Evolutionary conservation across 92 coral and sea anemone species (phyloP), one percentile per base, ranked within the genome.

Genomic region (Porites divaricata): DNA sequence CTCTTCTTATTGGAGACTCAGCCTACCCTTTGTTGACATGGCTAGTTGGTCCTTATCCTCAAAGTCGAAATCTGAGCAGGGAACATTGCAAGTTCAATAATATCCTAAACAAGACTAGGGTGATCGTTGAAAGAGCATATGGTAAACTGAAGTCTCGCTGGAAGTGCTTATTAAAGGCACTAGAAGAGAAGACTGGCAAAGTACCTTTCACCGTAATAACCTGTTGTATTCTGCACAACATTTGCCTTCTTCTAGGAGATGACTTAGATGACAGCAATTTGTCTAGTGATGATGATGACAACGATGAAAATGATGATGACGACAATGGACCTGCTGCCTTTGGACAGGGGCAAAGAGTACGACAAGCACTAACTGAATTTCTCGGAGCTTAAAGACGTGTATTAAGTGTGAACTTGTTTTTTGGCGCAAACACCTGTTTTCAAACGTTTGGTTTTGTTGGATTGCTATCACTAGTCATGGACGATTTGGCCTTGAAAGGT

Each of bases 21-120:
- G 87, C 87, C 51, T 83, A 83, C 78, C 80, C 80, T 49, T 53
- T 73, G 24, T 45, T 61, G 23, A 76, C 88, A 23, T 84, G 88
- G 88, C 83, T 84, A 49, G 67, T 84, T 49, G 73, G 82, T 14
- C 79, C 78, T 24, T 86, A 77, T 71, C 89, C 89, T 24, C 84
- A 79, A 48, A 53, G 76, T 45, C 53, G 26, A 22, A 85, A 62
- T 81, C 75, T 85, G 21, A 85, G 49, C 20, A 69, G 56, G 65
- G 66, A 71, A 66, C 81, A 85, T 23, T 48, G n/a, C 12, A 65
- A 48, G 51, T 84, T 76, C 59, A 74, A 75, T 54, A 71, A 72
- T 17, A 71, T 48, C 35, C 48, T 70, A 57, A 70, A 70, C 49
- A 81, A 72, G 59, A 72, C 69, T 50, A 51, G 86, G 45, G 86